These are phyloP conservation scores for Proctacanthus coquilletti DNA, from an alignment of 1,140 invertebrate genomes.

Conservation along the genomic window DNA sequence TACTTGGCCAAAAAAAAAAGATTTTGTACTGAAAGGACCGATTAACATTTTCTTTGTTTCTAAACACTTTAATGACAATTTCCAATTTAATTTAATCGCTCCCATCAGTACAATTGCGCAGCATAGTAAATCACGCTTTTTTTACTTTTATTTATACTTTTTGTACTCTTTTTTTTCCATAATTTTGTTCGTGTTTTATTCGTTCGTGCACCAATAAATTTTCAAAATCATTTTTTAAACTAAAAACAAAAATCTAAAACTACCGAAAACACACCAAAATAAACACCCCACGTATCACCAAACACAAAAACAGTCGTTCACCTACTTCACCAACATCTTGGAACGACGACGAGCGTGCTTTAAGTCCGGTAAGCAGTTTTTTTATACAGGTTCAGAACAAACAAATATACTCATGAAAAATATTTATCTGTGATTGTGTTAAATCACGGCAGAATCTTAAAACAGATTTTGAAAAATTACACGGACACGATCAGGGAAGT, in stretches of 20 bases:
- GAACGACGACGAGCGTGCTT: slow-evolving; percentile 26
- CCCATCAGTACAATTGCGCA: too few species aligned
- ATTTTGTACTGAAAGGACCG: too few species aligned
- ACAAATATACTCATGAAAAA: too few species aligned
- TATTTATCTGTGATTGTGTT: too few species aligned
- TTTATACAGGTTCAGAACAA: too few species aligned
- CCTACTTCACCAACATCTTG: slow-evolving; percentile 29
- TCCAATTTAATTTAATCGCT: too few species aligned
- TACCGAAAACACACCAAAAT: slow-evolving; percentile 5
- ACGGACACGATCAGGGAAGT: too few species aligned
- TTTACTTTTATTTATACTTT: slow-evolving; percentile 10
- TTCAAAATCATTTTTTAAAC: slow-evolving; percentile 4
- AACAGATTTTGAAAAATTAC: slow-evolving; percentile 2
- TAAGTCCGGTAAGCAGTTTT: slow-evolving; percentile 18
- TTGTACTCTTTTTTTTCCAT: slow-evolving; percentile 9
- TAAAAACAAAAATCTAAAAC: neutral
- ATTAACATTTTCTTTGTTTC: too few species aligned
- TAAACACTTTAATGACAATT: too few species aligned
- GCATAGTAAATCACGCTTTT: slow-evolving; percentile 11
- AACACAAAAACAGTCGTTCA: slow-evolving; percentile 18
- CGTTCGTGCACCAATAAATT: slow-evolving; percentile 24
- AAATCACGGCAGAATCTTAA: neutral
- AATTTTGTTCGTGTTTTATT: slow-evolving; percentile 24
- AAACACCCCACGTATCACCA: slow-evolving; percentile 7
- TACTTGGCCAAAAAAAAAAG: too few species aligned